Evolutionary conservation across 2,113 vertebrate species (phyloP).

Genomic region (Marmota monax): DNA sequence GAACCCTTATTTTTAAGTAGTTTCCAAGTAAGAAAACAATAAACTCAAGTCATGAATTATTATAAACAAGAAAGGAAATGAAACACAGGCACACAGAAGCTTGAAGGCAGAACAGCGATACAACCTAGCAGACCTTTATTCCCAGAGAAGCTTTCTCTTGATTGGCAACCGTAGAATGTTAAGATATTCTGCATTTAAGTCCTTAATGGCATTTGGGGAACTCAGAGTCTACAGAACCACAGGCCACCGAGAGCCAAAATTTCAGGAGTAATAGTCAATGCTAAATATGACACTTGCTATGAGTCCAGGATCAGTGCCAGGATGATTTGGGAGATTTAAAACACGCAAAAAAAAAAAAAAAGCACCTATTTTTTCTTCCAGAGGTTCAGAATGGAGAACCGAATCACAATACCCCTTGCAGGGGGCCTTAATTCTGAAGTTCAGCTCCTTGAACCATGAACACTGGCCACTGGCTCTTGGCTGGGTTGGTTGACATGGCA

Average conservation of each 20-base stretch:
- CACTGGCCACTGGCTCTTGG: neutral
- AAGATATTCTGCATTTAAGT: neutral
- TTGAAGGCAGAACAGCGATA: neutral
- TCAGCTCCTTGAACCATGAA: neutral
- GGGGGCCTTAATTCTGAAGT: neutral
- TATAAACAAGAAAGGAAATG: conserved; percentile 51
- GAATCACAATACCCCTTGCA: neutral
- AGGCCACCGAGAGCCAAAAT: neutral
- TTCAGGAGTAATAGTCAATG: neutral
- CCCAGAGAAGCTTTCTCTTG: neutral
- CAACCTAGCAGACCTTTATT: neutral
- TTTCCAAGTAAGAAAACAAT: conserved; percentile 56
- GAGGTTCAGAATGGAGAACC: neutral
- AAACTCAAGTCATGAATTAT: neutral
- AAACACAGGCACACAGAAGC: neutral
- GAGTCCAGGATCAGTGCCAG: neutral
- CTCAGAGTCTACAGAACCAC: neutral
- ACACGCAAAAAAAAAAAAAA: neutral
- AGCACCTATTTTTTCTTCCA: neutral
- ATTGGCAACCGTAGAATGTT: neutral
- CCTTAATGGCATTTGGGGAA: neutral
- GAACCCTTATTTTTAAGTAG: neutral
- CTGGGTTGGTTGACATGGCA: neutral
- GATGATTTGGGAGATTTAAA: neutral
- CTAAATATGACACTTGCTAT: neutral